phyloP scores from a whole-genome alignment of 2,113 vertebrate genomes.

The Stegastes partitus region DNA sequence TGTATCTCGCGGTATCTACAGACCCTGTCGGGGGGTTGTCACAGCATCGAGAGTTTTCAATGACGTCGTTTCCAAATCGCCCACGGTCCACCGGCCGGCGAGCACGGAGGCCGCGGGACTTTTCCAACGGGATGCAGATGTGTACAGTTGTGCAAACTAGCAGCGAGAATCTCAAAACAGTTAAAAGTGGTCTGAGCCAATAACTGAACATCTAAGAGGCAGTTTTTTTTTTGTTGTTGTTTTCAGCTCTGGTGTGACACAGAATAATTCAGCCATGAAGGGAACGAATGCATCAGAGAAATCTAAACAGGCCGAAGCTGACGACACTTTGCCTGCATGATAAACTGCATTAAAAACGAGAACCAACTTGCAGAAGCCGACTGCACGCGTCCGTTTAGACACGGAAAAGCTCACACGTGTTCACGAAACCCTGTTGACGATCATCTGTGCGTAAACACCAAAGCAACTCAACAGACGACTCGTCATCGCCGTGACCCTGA shows the following conservation, averaged over 20 bases:
- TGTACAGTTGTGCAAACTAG: slow-evolving; percentile 70
- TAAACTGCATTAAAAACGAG: not conserved
- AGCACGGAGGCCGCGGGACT: slow-evolving; percentile 37
- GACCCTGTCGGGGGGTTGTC: slow-evolving; percentile 42
- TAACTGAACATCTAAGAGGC: slow-evolving; percentile 5
- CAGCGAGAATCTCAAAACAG: slow-evolving; percentile 43
- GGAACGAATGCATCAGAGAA: slow-evolving; percentile 2
- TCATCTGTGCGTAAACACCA: slow-evolving; percentile 6
- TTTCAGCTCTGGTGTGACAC: not conserved
- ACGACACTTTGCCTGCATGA: not conserved
- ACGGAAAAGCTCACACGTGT: slow-evolving; percentile 12
- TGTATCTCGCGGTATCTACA: slow-evolving; percentile 46
- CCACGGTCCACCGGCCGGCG: slow-evolving; percentile 1
- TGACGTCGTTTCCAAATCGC: slow-evolving; percentile 18
- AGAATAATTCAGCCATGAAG: slow-evolving; percentile 1
- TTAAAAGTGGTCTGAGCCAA: slow-evolving; percentile 16
- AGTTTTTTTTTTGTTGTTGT: not conserved
- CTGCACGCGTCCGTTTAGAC: slow-evolving; percentile 32
- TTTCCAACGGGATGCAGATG: slow-evolving; percentile 53
- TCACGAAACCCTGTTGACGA: slow-evolving; percentile 18
- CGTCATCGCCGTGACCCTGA: not conserved
- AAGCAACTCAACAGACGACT: slow-evolving; percentile 14
- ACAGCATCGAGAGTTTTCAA: slow-evolving; percentile 30
- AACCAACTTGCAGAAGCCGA: slow-evolving; percentile 17
- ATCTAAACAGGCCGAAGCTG: not conserved